phyloP scores from a whole-genome alignment of 2,797 vertebrate genomes.

The Antrozous pallidus region DNA sequence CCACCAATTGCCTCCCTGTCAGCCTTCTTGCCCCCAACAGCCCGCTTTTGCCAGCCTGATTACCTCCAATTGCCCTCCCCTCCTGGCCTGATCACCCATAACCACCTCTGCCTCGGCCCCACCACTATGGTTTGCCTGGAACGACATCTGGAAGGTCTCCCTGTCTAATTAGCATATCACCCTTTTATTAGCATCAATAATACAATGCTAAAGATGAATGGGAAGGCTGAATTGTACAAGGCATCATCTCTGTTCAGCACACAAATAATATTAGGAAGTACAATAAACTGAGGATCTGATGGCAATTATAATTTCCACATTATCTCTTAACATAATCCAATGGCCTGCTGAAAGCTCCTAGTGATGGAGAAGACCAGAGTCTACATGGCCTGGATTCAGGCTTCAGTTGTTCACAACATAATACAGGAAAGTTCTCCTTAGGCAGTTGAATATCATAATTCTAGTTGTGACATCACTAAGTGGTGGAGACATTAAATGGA shows the following conservation, averaged over 20 bases:
- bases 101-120: too few relatives aligned
- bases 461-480: neutral
- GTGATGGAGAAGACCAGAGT: neutral
- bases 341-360: neutral
- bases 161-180: too few relatives aligned
- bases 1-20: too few relatives aligned
- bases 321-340: neutral
- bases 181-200: neutral
- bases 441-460: neutral
- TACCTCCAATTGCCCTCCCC: too few relatives aligned
- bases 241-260: neutral
- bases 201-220: neutral
- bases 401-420: neutral
- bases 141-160: too few relatives aligned
- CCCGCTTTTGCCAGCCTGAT: too few relatives aligned
- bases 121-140: too few relatives aligned
- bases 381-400: neutral
- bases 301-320: neutral
- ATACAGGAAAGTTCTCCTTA: neutral
- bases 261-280: neutral
- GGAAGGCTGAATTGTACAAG: neutral
- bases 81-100: too few relatives aligned
- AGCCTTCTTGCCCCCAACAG: too few relatives aligned
- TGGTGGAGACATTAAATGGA: neutral
- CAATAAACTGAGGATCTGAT: neutral